Conservation (phyloP, 1,140 invertebrate species). For the Bombus ignitus region DNA sequence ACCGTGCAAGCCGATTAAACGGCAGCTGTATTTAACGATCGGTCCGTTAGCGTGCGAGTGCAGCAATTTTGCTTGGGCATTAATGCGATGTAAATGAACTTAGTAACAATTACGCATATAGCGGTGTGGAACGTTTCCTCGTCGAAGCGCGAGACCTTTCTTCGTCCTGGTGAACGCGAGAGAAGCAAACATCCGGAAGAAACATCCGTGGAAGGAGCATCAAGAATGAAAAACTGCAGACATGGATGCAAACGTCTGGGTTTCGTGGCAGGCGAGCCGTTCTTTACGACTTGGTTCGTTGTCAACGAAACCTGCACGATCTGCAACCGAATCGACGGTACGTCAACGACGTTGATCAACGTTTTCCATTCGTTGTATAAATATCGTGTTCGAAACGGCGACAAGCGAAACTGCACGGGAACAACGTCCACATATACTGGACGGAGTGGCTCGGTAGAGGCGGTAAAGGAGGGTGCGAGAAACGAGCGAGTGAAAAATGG, state of each 20-base stretch:
- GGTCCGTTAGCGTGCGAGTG: slow-evolving; percentile 47
- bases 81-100: slow-evolving; percentile 64
- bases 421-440: background rate
- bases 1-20: slow-evolving; percentile 64
- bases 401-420: too few relatives aligned
- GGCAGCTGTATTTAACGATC: slow-evolving; percentile 62
- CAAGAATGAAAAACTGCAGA: slow-evolving; percentile 23
- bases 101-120: slow-evolving; percentile 61
- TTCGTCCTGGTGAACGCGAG: background rate
- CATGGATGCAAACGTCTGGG: slow-evolving; percentile 85
- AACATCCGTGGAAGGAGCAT: background rate
- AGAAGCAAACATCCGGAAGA: background rate
- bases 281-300: slow-evolving; percentile 89
- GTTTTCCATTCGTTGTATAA: slow-evolving; percentile 28
- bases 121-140: background rate
- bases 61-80: slow-evolving; percentile 60
- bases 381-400: slow-evolving; percentile 11
- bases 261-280: slow-evolving; percentile 91
- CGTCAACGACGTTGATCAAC: slow-evolving; percentile 8
- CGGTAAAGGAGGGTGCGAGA: background rate
- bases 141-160: background rate
- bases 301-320: slow-evolving; percentile 95
- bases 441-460: background rate
- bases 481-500: slow-evolving; percentile 17
- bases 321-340: slow-evolving; percentile 81